These are phyloP conservation scores for Bursaphelenchus okinawaensis DNA, from an alignment of 2,888 invertebrate genomes.

Conservation along the genomic window DNA sequence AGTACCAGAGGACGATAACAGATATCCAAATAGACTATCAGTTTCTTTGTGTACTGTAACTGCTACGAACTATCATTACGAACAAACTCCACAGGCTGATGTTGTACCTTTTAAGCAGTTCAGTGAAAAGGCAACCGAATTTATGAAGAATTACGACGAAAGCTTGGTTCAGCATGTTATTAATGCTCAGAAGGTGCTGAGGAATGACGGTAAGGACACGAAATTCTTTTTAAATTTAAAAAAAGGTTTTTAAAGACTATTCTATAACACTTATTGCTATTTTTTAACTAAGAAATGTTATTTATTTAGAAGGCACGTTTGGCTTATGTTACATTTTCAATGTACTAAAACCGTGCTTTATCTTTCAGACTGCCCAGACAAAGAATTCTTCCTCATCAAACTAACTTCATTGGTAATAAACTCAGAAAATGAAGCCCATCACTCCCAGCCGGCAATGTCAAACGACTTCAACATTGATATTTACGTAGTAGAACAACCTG, in stretches of 20 bases:
- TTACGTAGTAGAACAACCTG: conserved; percentile 6
- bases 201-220: background rate
- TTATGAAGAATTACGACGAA: conserved; percentile 1
- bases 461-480: conserved; percentile 9
- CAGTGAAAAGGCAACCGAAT: background rate
- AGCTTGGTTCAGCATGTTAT: conserved; percentile 12
- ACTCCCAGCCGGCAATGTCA: conserved; percentile 5
- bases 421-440: conserved; percentile 2
- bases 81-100: conserved; percentile 9
- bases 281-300: no score
- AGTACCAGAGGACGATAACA: conserved; percentile 70
- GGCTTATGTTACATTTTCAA: no score
- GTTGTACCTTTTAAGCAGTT: conserved; percentile 4
- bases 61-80: conserved; percentile 67
- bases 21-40: conserved; percentile 73
- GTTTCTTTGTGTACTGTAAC: conserved; percentile 74
- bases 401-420: conserved; percentile 4
- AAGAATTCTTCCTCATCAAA: conserved; percentile 11
- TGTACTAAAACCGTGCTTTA: no score
- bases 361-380: conserved; percentile 2
- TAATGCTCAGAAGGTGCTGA: conserved; percentile 10
- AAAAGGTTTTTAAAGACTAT: no score
- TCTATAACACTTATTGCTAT: no score
- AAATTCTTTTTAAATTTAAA: no score
- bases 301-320: no score